Base-by-base conservation (phyloP, 2,113 vertebrate genomes). In the Bucco capensis region DNA sequence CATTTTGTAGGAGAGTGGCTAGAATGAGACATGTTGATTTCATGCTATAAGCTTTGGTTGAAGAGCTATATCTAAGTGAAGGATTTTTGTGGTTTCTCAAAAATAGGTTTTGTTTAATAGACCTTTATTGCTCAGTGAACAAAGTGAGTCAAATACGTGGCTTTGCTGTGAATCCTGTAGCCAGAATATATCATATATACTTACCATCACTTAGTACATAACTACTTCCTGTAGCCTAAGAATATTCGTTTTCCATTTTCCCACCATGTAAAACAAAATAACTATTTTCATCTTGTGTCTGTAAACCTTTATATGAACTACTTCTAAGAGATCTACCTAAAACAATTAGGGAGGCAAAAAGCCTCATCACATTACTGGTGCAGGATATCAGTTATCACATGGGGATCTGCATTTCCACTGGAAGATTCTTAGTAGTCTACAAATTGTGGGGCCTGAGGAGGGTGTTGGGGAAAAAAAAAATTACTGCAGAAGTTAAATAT, bases 321-420 rank as follows among this genome's bases (percentile, higher is more conserved):
- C 25, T 81, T 70, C n/a, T 40, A 50, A 50, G 28, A 85, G 10
- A 75, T 46, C 24, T 23, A 72, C 15, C 6, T 22, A 69, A 75
- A 89, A 79, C 7, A 70, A 12, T 14, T 38, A 49, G 12, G 17
- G 23, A 69, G 18, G 19, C 4, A 76, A 80, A 88, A 79, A 8
- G 0, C 7, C 2, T 5, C 35, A 61, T 28, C 15, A 31, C 30
- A 4, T n/a, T 50, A 38, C 10, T 23, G 24, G 3, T 35, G 17
- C 21, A 80, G 33, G 14, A 35, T 50, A 71, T 74, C 38, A 49
- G 31, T 53, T 91, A 49, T 44, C 50, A 50, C 12, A 57, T 3
- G 5, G 14, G 31, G 46, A 49, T 5, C 30, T 46, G 3, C 8
- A 37, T 46, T 69, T 80, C 72, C 61, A 54, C 54, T 23, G 24